phyloP scores from a whole-genome alignment of 2,888 invertebrate genomes.

The Drosophila mettleri region DNA sequence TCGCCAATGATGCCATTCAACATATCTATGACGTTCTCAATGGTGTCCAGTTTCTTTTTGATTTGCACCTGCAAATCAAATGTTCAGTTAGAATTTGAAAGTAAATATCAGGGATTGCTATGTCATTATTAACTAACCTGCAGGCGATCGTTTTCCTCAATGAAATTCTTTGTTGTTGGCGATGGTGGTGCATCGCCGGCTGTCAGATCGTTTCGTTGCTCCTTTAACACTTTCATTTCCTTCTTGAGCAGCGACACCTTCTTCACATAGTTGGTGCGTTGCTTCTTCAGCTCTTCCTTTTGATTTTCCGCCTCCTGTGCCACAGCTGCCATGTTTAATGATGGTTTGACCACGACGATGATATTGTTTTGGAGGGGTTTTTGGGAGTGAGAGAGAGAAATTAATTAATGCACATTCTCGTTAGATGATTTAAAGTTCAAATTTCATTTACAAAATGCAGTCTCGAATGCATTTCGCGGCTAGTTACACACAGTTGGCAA shows the following conservation, averaged over 20 bases:
- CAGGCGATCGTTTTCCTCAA: slow-evolving; percentile 93
- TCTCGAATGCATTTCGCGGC: slow-evolving; percentile 74
- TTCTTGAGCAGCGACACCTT: slow-evolving; percentile 90
- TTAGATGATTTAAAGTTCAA: slow-evolving; percentile 58
- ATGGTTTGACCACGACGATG: too few species aligned
- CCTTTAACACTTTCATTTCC: slow-evolving; percentile 91
- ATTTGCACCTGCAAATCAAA: slow-evolving; percentile 82
- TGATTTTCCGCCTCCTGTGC: slow-evolving; percentile 93
- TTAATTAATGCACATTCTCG: slow-evolving; percentile 50
- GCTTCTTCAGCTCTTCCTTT: slow-evolving; percentile 91
- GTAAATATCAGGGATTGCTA: neutral
- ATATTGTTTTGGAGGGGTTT: neutral
- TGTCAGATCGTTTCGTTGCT: slow-evolving; percentile 91
- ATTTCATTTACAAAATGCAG: slow-evolving; percentile 82
- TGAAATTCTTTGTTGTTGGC: slow-evolving; percentile 91
- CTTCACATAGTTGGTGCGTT: slow-evolving; percentile 92
- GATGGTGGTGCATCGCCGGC: slow-evolving; percentile 87
- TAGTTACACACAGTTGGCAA: slow-evolving; percentile 56
- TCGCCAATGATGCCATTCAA: slow-evolving; percentile 93
- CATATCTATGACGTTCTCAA: slow-evolving; percentile 95
- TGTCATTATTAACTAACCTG: slow-evolving; percentile 86
- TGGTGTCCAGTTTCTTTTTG: slow-evolving; percentile 87
- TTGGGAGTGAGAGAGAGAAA: slow-evolving; percentile 46
- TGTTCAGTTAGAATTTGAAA: neutral
- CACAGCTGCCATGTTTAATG: slow-evolving; percentile 86